Evolutionary conservation across 23 tunicate species (phyloP).

Genomic region (Oikopleura vanhoeffeni): DNA sequence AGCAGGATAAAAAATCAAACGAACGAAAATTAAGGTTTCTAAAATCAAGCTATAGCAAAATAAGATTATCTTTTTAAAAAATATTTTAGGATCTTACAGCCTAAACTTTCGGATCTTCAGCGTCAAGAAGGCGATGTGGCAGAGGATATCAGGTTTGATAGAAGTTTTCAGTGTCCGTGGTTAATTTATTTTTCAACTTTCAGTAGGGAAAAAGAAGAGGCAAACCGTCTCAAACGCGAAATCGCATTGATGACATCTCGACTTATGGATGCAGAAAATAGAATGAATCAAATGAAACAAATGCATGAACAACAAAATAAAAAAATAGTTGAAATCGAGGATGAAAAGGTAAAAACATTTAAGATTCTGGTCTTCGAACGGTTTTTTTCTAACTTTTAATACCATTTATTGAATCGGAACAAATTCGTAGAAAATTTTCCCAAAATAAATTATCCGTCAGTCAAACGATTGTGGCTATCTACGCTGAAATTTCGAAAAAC

Average conservation of each 20-base stretch:
- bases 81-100: background rate
- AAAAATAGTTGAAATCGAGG: background rate
- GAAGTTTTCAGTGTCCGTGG: too few relatives aligned
- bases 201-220: background rate
- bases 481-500: too few relatives aligned
- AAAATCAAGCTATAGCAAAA: too few relatives aligned
- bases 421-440: too few relatives aligned
- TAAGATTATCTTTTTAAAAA: too few relatives aligned
- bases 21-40: background rate
- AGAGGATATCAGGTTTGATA: background rate
- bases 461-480: too few relatives aligned
- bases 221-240: background rate
- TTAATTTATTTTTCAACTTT: background rate
- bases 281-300: background rate
- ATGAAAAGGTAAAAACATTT: background rate
- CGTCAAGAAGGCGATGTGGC: background rate
- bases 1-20: background rate
- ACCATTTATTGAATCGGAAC: too few relatives aligned
- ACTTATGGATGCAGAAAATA: background rate
- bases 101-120: background rate
- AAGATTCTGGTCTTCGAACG: too few relatives aligned
- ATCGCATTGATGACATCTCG: background rate
- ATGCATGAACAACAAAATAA: background rate
- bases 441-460: too few relatives aligned
- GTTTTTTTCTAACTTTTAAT: too few relatives aligned